Evolutionary conservation across 2,113 vertebrate species (phyloP).

Genomic region (Cyphomyrus discorhynchus): DNA sequence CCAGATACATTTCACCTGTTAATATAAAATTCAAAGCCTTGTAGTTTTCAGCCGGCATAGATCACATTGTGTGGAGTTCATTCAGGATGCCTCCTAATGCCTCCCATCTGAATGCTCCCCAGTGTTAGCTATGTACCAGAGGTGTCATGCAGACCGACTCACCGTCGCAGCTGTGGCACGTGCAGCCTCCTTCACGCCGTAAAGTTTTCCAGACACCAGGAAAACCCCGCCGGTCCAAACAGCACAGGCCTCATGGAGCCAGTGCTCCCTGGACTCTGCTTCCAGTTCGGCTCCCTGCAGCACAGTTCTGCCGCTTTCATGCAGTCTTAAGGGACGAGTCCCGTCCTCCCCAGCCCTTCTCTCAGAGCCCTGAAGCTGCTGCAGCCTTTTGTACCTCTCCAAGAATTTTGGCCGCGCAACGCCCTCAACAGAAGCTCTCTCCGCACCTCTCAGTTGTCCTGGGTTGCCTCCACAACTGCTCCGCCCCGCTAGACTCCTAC

Average conservation of each 20-base stretch:
- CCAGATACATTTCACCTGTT: neutral
- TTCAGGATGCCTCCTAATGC: neutral
- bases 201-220: slow-evolving; percentile 89
- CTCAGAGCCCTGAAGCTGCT: slow-evolving; percentile 76
- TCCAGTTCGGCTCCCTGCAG: slow-evolving; percentile 64
- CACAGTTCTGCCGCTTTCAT: slow-evolving; percentile 61
- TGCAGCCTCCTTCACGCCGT: slow-evolving; percentile 88
- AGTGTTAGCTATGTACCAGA: neutral
- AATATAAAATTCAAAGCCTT: neutral
- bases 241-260: slow-evolving; percentile 91
- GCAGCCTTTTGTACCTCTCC: slow-evolving; percentile 77
- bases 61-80: neutral
- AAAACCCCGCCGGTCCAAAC: slow-evolving; percentile 92
- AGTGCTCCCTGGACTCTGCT: slow-evolving; percentile 85
- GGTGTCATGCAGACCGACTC: slow-evolving; percentile 38
- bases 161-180: slow-evolving; percentile 75
- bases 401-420: slow-evolving; percentile 68
- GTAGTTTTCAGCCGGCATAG: neutral
- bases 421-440: slow-evolving; percentile 44
- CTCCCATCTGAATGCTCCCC: neutral
- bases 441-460: slow-evolving; percentile 56
- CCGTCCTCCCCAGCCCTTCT: slow-evolving; percentile 49
- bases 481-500: slow-evolving; percentile 11
- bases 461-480: slow-evolving; percentile 16
- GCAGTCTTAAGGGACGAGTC: slow-evolving; percentile 43